phyloP scores from a whole-genome alignment of 2,797 vertebrate species.

The Myripristis jacobus region DNA sequence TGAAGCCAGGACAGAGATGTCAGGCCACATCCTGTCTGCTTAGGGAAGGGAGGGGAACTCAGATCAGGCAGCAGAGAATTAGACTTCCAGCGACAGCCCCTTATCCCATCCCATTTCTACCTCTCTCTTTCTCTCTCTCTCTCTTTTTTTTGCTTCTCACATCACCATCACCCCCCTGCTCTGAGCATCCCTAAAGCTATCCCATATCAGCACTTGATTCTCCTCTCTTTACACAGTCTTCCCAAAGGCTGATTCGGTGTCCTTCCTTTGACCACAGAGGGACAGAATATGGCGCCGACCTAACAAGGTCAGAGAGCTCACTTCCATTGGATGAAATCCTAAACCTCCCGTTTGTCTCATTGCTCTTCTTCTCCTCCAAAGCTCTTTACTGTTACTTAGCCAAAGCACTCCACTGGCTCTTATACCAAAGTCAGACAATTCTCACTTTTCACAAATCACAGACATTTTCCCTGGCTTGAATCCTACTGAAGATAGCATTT shows the following conservation, averaged over 20 bases:
- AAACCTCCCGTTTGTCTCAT: conserved; percentile 67
- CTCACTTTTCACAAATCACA: conserved; percentile 54
- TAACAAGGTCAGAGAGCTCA: conserved; percentile 78
- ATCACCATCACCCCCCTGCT: conserved; percentile 2
- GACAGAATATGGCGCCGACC: conserved; percentile 60
- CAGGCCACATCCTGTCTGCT: conserved; percentile 74
- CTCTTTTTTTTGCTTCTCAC: conserved; percentile 61
- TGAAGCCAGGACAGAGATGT: conserved; percentile 73
- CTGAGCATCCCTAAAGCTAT: conserved; percentile 69
- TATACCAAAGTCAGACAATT: conserved; percentile 49
- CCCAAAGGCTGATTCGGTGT: conserved; percentile 79
- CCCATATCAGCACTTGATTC: conserved; percentile 71
- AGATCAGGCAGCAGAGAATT: conserved; percentile 70
- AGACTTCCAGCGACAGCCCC: conserved; percentile 69
- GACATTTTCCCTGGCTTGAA: conserved; percentile 34
- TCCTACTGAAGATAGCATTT: conserved; percentile 40
- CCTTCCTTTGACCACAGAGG: conserved; percentile 57
- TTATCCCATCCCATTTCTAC: conserved; percentile 53
- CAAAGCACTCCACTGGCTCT: conserved; percentile 39
- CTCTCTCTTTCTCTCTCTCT: conserved; percentile 58
- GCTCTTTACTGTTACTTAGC: conserved; percentile 14
- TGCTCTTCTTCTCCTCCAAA: conserved; percentile 12
- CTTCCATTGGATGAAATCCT: conserved; percentile 77
- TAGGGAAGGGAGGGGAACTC: conserved; percentile 12
- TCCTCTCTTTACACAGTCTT: conserved; percentile 67